Conservation (phyloP, 2,888 invertebrate species). For the Aphodius granarius region DNA sequence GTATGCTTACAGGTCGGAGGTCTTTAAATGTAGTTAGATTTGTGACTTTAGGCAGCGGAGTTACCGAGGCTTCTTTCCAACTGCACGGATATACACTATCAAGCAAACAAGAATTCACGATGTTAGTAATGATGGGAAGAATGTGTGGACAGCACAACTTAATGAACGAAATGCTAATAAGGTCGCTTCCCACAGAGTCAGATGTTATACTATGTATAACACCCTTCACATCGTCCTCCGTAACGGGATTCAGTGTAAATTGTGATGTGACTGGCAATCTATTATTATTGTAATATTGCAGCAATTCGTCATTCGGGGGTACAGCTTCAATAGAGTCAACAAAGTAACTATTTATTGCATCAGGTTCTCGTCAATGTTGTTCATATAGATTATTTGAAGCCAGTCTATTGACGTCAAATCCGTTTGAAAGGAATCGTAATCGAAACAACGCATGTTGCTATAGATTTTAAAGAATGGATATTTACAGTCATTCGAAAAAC, state of each 20-base stretch:
- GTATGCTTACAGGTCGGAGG: conserved; percentile 35
- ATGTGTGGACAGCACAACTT: conserved; percentile 15
- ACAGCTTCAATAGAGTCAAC: neutral
- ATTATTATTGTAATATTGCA: neutral
- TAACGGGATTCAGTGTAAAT: neutral
- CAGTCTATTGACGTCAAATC: neutral
- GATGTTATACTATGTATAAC: neutral
- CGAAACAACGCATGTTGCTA: neutral
- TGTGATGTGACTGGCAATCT: neutral
- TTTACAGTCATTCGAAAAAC: neutral
- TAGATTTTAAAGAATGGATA: neutral
- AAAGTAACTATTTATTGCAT: conserved; percentile 7
- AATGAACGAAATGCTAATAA: neutral
- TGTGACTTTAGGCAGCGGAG: conserved; percentile 33
- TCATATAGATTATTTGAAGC: neutral
- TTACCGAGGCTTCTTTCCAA: conserved; percentile 36
- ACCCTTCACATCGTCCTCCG: neutral
- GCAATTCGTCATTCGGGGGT: neutral
- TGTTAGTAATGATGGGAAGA: conserved; percentile 16
- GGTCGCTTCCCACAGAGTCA: neutral
- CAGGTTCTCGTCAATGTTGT: neutral
- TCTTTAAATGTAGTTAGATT: conserved; percentile 27
- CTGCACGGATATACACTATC: conserved; percentile 26
- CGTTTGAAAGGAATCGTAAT: neutral
- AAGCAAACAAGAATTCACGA: conserved; percentile 15